phyloP scores from a whole-genome alignment of 1,140 invertebrate genomes.

The Episyrphus balteatus region DNA sequence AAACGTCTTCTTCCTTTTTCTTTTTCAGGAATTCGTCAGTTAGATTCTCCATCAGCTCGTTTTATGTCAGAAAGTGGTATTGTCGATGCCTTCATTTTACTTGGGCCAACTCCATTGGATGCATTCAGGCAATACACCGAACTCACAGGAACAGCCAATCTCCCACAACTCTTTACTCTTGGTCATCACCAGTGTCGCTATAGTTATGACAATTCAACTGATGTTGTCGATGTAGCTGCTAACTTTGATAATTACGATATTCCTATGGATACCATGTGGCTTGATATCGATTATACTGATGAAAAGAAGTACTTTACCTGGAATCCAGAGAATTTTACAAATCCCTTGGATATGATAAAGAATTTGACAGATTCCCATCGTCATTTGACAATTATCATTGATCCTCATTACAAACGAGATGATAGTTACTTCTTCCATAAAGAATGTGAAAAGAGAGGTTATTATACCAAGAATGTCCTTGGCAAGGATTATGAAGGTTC shows the following conservation, averaged over 20 bases:
- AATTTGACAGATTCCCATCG: conserved; percentile 84
- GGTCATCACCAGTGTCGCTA: conserved; percentile 96
- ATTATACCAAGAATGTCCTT: conserved; percentile 85
- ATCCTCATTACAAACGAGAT: conserved; percentile 96
- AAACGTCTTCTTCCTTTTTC: too few species aligned
- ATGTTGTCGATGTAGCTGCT: conserved; percentile 72
- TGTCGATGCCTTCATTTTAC: conserved; percentile 84
- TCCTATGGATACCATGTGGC: conserved; percentile 93
- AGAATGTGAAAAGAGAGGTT: conserved; percentile 67
- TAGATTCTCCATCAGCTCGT: conserved; percentile 40
- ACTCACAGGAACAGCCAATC: conserved; percentile 75
- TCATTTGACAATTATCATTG: conserved; percentile 91
- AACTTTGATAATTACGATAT: conserved; percentile 85
- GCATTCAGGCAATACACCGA: conserved; percentile 78
- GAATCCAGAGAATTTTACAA: conserved; percentile 81
- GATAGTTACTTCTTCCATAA: conserved; percentile 79
- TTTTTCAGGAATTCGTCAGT: too few species aligned
- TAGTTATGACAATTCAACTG: conserved; percentile 98
- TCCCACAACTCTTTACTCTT: conserved; percentile 62
- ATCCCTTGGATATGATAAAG: conserved; percentile 81
- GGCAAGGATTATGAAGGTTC: conserved; percentile 86
- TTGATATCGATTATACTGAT: conserved; percentile 98
- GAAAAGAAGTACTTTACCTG: conserved; percentile 96
- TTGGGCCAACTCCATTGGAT: conserved; percentile 79
- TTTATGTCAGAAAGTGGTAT: conserved; percentile 93